These are phyloP conservation scores for Plectrocnemia conspersa DNA, from an alignment of 1,140 invertebrate genomes.

Conservation along the genomic window DNA sequence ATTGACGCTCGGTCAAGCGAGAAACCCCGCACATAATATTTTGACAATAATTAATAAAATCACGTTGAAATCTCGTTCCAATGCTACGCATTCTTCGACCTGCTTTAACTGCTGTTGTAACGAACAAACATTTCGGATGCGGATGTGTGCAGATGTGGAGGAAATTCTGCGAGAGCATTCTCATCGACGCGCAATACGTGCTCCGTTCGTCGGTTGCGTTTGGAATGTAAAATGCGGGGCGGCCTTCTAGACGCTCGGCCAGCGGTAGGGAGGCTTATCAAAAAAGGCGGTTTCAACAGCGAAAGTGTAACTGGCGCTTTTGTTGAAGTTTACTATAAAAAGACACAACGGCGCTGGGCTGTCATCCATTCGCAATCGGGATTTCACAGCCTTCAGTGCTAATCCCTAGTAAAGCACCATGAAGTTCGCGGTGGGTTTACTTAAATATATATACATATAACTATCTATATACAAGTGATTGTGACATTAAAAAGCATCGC, in stretches of 20 bases:
- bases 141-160: conserved; percentile 24
- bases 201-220: not conserved
- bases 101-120: conserved; percentile 19
- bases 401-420: conserved; percentile 50
- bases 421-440: conserved; percentile 49
- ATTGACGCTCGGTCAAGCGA: not conserved
- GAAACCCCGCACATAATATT: too few species aligned
- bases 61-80: too few species aligned
- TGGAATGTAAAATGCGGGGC: not conserved
- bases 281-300: conserved; percentile 45
- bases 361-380: conserved; percentile 53
- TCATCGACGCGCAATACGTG: not conserved
- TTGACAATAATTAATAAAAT: too few species aligned
- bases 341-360: conserved; percentile 38
- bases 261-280: not conserved
- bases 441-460: conserved; percentile 1
- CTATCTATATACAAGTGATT: conserved; percentile 10
- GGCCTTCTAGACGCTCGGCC: not conserved
- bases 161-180: conserved; percentile 19
- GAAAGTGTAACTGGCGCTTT: conserved; percentile 52
- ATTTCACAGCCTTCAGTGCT: conserved; percentile 53
- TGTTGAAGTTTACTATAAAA: conserved; percentile 50
- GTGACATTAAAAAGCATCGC: not conserved
- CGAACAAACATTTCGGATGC: conserved; percentile 31
- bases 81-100: too few species aligned